Evolutionary conservation across 2,888 invertebrate genomes (phyloP).

Genomic region (Mongoloraphidia duomilia): DNA sequence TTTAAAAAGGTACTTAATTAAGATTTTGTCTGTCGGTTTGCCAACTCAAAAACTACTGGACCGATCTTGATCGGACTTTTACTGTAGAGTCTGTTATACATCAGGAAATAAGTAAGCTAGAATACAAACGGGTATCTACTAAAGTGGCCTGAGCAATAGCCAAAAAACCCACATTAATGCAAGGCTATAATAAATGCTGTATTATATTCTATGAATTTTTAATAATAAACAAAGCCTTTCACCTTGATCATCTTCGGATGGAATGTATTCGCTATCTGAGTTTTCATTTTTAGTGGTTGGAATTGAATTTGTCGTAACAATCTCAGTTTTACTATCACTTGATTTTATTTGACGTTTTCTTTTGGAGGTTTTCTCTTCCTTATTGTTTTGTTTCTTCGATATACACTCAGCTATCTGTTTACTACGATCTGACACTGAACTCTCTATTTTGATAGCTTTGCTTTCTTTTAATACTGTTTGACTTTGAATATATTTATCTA

Average conservation of each 20-base stretch:
- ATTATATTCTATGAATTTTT: too few species aligned
- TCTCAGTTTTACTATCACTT: not conserved
- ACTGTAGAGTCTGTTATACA: too few species aligned
- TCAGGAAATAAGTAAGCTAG: too few species aligned
- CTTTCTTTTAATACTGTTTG: constrained; percentile 25
- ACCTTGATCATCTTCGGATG: constrained; percentile 25
- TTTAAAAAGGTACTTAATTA: too few species aligned
- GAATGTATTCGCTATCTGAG: constrained; percentile 26
- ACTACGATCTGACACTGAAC: constrained; percentile 13
- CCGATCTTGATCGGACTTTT: too few species aligned
- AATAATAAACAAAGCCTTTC: constrained; percentile 7
- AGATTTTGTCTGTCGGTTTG: too few species aligned
- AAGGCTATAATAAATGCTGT: too few species aligned
- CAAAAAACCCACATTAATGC: too few species aligned
- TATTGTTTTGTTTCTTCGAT: constrained; percentile 10
- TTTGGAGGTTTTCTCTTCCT: constrained; percentile 6
- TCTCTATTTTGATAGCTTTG: constrained; percentile 18
- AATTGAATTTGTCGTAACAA: too few species aligned
- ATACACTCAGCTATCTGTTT: constrained; percentile 16
- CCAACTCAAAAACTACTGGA: too few species aligned
- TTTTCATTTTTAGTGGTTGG: not conserved
- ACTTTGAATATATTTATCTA: constrained; percentile 22
- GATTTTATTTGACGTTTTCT: constrained; percentile 7
- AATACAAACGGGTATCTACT: too few species aligned
- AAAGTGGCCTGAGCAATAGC: too few species aligned